Conservation (phyloP, 2,888 invertebrate genomes). For the Subacronicta megacephala region DNA sequence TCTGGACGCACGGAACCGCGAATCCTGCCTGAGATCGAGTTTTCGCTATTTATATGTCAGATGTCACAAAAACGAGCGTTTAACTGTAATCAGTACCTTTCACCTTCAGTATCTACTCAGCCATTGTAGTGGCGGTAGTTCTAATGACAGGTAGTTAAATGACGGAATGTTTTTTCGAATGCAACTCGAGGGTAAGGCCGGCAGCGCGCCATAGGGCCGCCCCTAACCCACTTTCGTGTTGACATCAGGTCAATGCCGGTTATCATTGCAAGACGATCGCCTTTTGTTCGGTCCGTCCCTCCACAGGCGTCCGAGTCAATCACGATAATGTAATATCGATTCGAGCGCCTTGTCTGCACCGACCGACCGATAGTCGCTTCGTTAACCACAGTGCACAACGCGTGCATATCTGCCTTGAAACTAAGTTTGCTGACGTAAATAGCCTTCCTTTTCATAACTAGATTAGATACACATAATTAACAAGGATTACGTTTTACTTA, state of each 20-base stretch:
- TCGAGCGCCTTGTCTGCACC: slow-evolving; percentile 42
- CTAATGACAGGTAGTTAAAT: slow-evolving; percentile 40
- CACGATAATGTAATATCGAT: slow-evolving; percentile 61
- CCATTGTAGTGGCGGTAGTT: slow-evolving; percentile 14
- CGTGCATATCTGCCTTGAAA: slow-evolving; percentile 4
- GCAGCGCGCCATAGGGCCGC: slow-evolving; percentile 35
- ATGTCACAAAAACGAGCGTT: too few relatives aligned
- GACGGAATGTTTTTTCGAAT: slow-evolving; percentile 38
- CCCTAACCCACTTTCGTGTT: slow-evolving; percentile 65
- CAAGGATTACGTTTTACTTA: not conserved
- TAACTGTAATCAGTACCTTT: too few relatives aligned
- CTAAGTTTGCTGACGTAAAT: not conserved
- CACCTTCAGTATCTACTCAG: slow-evolving; percentile 20
- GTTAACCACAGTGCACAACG: slow-evolving; percentile 16
- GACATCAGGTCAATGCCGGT: slow-evolving; percentile 67
- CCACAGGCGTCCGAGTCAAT: slow-evolving; percentile 41
- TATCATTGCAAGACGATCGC: slow-evolving; percentile 57
- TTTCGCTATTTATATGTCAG: too few relatives aligned
- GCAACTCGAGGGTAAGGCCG: slow-evolving; percentile 15
- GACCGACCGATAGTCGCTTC: slow-evolving; percentile 39
- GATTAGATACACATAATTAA: slow-evolving; percentile 3
- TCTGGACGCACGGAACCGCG: too few relatives aligned
- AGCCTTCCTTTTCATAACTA: slow-evolving; percentile 7
- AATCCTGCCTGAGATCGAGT: too few relatives aligned
- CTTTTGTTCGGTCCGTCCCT: slow-evolving; percentile 42